Base-by-base conservation (phyloP, 2,888 invertebrate species). In the Apamea monoglypha region DNA sequence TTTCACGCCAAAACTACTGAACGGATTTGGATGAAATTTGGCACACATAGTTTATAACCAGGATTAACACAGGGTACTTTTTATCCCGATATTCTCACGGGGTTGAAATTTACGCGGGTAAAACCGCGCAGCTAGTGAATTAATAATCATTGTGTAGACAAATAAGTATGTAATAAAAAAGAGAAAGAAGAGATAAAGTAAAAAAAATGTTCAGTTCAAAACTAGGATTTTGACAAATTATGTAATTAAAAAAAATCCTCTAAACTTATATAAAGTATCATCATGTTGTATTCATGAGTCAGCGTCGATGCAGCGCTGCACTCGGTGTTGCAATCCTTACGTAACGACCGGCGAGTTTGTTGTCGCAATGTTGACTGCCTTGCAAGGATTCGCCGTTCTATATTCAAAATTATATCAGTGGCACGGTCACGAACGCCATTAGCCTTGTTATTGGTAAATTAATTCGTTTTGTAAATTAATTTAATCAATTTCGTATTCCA, bases 331-430 rank as follows among this genome's bases (percentile, higher is more conserved):
- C 88, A 89, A 89, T 25, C 71, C 68, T 93, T 92, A 92, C 85
- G 78, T 92, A 92, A 92, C 80, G 61, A 82, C 76, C 78, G 82
- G 78, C 87, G 69, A 83, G 88, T 85, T 87, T 85, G 86, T 78
- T 92, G 90, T 89, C 83, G 93, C 79, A 93, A 93, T 87, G 83
- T 86, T 91, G 87, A 81, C 88, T 84, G 90, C 90, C 90, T 91
- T 91, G 90, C 88, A 90, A 92, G 92, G 93, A 92, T 92, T 92
- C 91, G 76, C 44, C 76, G 90, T 87, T 89, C 89, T 76, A 88
- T 90, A 89, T 90, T 88, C 84, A 68, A 90, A 90, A 74, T 81
- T 71, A 84, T 75, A 72, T 71, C 78, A 82, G 78, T 81, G 73
- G 80, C 83, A 85, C 81, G 90, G 90, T 89, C 90, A 90, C 84